Conservation (phyloP, 2,888 invertebrate species). For the Trissolcus japonicus region DNA sequence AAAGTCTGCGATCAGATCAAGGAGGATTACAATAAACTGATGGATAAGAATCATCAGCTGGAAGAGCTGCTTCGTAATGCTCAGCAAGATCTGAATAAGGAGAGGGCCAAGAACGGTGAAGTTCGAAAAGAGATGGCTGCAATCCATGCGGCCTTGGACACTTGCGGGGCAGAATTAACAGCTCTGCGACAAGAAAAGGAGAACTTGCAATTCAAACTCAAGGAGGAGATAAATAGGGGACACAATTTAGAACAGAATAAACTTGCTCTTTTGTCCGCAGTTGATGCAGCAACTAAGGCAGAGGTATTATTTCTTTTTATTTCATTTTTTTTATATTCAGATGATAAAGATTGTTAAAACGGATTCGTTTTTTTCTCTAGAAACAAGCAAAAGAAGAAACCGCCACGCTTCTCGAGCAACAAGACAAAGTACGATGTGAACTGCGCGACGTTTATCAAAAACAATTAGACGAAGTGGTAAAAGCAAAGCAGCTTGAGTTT, state of each 20-base stretch:
- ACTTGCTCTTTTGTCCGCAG: conserved; percentile 77
- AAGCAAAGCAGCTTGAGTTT: conserved; percentile 86
- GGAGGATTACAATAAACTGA: conserved; percentile 65
- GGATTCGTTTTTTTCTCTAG: conserved; percentile 67
- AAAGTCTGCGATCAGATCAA: conserved; percentile 68
- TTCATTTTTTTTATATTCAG: not conserved
- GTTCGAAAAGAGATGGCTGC: conserved; percentile 71
- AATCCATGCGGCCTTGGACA: conserved; percentile 72
- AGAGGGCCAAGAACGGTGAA: conserved; percentile 67
- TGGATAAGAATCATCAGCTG: conserved; percentile 65
- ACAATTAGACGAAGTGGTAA: conserved; percentile 87
- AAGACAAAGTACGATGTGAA: conserved; percentile 82
- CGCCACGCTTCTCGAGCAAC: conserved; percentile 75
- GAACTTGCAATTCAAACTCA: conserved; percentile 77
- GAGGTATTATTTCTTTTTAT: conserved; percentile 66
- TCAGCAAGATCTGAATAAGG: conserved; percentile 72
- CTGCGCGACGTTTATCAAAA: conserved; percentile 87
- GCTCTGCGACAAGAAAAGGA: conserved; percentile 77
- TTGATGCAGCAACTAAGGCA: conserved; percentile 77
- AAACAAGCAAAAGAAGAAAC: conserved; percentile 75
- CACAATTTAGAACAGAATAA: conserved; percentile 79
- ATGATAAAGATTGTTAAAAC: not conserved
- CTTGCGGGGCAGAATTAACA: conserved; percentile 75
- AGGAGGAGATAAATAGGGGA: conserved; percentile 77
- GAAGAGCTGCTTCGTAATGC: conserved; percentile 67